Base-by-base conservation (phyloP, 1,140 invertebrate genomes). In the Temnothorax nylanderi region DNA sequence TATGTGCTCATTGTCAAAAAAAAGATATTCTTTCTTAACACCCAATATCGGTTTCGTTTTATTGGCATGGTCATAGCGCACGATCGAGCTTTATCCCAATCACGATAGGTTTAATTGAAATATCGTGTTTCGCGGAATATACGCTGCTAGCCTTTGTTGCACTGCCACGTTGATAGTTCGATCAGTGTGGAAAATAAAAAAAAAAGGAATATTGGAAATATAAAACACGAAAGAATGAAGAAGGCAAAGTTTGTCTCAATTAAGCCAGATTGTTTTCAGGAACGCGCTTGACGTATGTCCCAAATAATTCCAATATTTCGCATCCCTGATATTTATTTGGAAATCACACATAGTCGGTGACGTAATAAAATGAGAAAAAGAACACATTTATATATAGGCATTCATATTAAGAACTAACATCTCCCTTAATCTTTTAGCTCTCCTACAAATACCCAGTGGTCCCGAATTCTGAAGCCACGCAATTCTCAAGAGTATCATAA, bases 31-130 rank as follows among this genome's bases (percentile, higher is more conserved):
- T 78, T 85, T 85, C 71, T 85, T 85, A 77, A 64, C 74, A 85
- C 82, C 49, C 82, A 56, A 85, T 85, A 85, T 85, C 60, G 62
- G 7, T n/a, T 74, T 44, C 49, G 88, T 89, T 89, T 87, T 89
- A 77, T 82, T 54, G 71, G 67, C 88, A 82, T 49, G 49, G 60
- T 75, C 44, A 71, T 69, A 75, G 75, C 32, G 41, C 41, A 74
- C 41, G 54, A 34, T 37, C 69, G 72, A 62, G 86, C 80, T 87
- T 87, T 56, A 76, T 74, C 13, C 64, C 67, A 87, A 56, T 67
- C 62, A 37, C 82, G 71, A 84, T 77, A 75, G 85, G 51, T 60
- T 71, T 90, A 91, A 92, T 92, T 86, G 89, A 88, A 90, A 91
- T 91, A 80, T 82, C 88, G 65, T 87, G 89, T 90, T 88, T 81